A percentile compares a stretch with the other conserved stretches of the same genome.
phyloP scores from a whole-genome alignment of 2,113 vertebrate genomes.

The Oryzias curvinotus region DNA sequence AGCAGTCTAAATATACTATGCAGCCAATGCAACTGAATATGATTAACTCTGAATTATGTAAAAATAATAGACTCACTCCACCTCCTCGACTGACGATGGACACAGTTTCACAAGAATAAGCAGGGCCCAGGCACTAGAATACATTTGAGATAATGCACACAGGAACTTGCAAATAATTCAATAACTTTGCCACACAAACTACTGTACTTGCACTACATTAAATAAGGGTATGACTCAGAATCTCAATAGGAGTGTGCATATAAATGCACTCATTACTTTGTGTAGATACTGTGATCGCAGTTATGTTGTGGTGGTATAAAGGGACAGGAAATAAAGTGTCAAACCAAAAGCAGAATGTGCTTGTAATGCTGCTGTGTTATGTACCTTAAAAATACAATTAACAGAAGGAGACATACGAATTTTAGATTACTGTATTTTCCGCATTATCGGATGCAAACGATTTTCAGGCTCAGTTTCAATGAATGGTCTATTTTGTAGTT shows the following conservation, averaged over 20 bases:
- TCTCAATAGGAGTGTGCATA: not conserved
- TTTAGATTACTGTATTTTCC: no score
- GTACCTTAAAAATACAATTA: no score
- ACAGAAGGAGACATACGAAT: no score
- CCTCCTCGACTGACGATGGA: no score
- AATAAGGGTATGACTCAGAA: not conserved
- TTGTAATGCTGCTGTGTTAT: no score
- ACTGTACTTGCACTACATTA: slow-evolving; percentile 7
- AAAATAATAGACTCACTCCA: not conserved
- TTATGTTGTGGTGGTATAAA: no score
- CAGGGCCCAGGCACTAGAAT: not conserved
- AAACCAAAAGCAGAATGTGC: no score
- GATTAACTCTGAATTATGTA: not conserved
- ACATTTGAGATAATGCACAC: not conserved
- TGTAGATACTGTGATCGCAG: no score
- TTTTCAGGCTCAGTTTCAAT: no score
- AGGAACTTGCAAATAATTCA: not conserved
- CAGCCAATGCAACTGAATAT: not conserved
- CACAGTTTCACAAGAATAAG: not conserved
- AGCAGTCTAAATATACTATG: not conserved
- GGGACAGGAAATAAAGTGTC: no score
- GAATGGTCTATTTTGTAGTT: no score
- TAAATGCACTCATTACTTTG: slow-evolving; percentile 11
- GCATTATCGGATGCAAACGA: no score
- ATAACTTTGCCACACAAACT: slow-evolving; percentile 1